Percentiles rank a stretch among this genome's conserved stretches.
Conservation (phyloP, 2,113 vertebrate genomes). For the Calyptommatus sinebrachiatus region DNA sequence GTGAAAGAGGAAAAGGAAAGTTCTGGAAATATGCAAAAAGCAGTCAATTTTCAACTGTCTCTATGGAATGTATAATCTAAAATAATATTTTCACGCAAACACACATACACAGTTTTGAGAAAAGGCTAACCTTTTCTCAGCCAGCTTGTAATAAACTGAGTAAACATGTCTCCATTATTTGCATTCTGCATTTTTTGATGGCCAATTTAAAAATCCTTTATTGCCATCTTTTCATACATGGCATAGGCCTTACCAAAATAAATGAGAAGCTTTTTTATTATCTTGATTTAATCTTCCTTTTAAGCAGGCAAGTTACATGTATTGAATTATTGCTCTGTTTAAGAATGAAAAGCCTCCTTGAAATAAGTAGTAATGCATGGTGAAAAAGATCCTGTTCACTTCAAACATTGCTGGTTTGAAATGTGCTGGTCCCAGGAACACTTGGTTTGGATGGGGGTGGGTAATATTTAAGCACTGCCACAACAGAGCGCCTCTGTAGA, state of each 20-base stretch:
- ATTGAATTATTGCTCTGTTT: not conserved
- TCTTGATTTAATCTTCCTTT: not conserved
- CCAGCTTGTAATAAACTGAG: not conserved
- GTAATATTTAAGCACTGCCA: slow-evolving; percentile 21
- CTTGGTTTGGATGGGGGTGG: not conserved
- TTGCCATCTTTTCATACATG: not conserved
- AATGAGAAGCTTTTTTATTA: not conserved
- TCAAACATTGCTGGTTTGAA: not conserved
- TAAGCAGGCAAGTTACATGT: not conserved
- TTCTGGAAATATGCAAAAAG: no score
- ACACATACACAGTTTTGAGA: not conserved
- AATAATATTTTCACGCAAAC: not conserved
- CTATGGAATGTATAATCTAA: not conserved
- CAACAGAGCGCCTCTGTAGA: slow-evolving; percentile 1
- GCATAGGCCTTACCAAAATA: no score
- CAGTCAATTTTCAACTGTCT: not conserved
- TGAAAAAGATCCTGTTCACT: slow-evolving; percentile 1
- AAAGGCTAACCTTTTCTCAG: not conserved
- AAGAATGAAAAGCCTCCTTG: not conserved
- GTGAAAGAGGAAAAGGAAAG: no score
- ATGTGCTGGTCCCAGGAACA: not conserved
- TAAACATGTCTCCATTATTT: not conserved
- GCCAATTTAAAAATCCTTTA: not conserved
- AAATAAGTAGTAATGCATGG: not conserved
- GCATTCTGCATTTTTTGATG: not conserved